Evolutionary conservation across 1,140 invertebrate species (phyloP).

Genomic region (Cotesia glomerata): DNA sequence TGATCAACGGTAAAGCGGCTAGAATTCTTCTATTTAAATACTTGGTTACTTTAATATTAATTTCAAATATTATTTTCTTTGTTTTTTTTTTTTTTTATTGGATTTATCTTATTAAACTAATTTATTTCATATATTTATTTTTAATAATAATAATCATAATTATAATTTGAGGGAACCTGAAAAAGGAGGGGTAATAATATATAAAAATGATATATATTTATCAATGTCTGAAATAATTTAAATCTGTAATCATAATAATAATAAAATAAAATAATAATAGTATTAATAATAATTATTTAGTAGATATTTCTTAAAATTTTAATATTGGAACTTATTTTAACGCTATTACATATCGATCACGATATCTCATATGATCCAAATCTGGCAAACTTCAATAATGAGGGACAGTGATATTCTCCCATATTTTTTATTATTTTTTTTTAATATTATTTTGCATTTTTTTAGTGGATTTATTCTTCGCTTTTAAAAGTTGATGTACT

Average conservation of each 20-base stretch:
- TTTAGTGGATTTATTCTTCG: slow-evolving; percentile 35
- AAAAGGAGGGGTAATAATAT: slow-evolving; percentile 27
- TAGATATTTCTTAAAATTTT: slow-evolving; percentile 36
- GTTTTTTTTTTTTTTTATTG: too few species aligned
- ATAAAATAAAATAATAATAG: slow-evolving; percentile 35
- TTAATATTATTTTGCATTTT: slow-evolving; percentile 34
- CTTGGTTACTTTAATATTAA: too few species aligned
- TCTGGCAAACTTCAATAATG: slow-evolving; percentile 46
- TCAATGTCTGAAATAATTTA: slow-evolving; percentile 41
- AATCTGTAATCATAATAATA: slow-evolving; percentile 46
- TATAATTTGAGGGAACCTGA: not conserved
- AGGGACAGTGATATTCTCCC: slow-evolving; percentile 12
- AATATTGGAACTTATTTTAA: slow-evolving; percentile 45
- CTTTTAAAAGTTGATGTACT: too few species aligned
- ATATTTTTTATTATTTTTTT: slow-evolving; percentile 20
- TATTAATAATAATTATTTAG: too few species aligned
- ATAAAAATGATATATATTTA: slow-evolving; percentile 42
- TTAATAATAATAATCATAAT: slow-evolving; percentile 4
- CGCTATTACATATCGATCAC: slow-evolving; percentile 41
- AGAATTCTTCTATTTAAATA: too few species aligned
- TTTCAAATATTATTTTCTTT: too few species aligned
- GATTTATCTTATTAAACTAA: too few species aligned
- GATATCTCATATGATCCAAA: slow-evolving; percentile 43
- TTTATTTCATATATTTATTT: slow-evolving; percentile 21
- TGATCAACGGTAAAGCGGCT: not conserved